A percentile compares a stretch with the other conserved stretches of the same genome.
Evolutionary conservation across 2,113 vertebrate species (phyloP).

Genomic region (Chamaea fasciata): DNA sequence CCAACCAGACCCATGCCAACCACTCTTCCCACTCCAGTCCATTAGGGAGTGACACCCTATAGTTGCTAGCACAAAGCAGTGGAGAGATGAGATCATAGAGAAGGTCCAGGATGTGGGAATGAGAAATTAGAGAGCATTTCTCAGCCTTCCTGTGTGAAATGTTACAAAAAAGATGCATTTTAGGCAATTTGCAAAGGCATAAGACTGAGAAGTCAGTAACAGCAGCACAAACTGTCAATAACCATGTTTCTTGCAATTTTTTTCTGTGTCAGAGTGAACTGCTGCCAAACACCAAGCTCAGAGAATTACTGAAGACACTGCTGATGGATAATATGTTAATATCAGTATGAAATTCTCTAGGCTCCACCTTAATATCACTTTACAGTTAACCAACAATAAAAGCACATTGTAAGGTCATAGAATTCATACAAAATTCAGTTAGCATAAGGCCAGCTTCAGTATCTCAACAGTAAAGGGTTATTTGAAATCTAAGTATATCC

Average conservation of each 20-base stretch:
- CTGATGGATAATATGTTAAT: background rate
- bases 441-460: slow-evolving; percentile 18
- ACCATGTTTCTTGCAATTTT: background rate
- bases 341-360: background rate
- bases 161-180: background rate
- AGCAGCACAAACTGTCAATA: background rate
- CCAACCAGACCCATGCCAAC: background rate
- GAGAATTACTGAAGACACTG: background rate
- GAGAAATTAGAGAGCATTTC: background rate
- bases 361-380: background rate
- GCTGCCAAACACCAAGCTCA: background rate
- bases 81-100: accelerated
- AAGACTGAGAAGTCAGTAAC: background rate
- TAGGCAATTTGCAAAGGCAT: background rate
- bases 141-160: background rate
- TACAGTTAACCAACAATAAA: slow-evolving; percentile 13
- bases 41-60: background rate
- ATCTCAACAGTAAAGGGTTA: background rate
- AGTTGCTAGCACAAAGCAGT: background rate
- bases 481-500: background rate
- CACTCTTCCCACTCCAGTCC: background rate
- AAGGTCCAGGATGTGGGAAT: background rate
- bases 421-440: slow-evolving; percentile 13
- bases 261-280: background rate
- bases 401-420: background rate